phyloP scores from a whole-genome alignment of 2,888 invertebrate genomes.

The Diaperis boleti region DNA sequence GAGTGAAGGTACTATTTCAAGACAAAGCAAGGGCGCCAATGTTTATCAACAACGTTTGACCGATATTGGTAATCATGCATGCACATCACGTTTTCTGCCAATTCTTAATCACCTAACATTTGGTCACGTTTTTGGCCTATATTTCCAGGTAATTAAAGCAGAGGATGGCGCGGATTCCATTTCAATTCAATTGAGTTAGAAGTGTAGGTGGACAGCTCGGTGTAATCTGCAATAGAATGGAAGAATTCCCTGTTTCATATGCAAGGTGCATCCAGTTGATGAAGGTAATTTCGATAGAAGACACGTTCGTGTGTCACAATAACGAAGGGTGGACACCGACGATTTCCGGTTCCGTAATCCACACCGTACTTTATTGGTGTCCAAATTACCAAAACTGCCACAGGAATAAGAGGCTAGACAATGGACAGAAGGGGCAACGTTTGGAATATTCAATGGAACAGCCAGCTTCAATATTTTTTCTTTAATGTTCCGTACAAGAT shows the following conservation, averaged over 20 bases:
- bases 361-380: conserved; percentile 32
- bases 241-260: conserved; percentile 34
- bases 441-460: conserved; percentile 30
- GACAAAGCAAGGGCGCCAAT: conserved; percentile 24
- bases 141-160: conserved; percentile 13
- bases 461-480: conserved; percentile 10
- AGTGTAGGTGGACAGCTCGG: conserved; percentile 18
- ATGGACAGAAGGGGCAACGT: not conserved
- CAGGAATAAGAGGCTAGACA: conserved; percentile 17
- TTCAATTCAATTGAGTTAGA: conserved; percentile 11
- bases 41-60: conserved; percentile 28
- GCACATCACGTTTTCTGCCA: conserved; percentile 12
- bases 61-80: conserved; percentile 9
- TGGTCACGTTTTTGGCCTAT: conserved; percentile 17
- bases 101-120: conserved; percentile 10
- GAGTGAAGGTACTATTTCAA: conserved; percentile 46
- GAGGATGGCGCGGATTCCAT: not conserved
- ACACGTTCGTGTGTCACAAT: conserved; percentile 45
- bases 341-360: conserved; percentile 41
- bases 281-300: conserved; percentile 45
- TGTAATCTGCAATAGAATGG: conserved; percentile 21
- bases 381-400: conserved; percentile 34
- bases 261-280: conserved; percentile 42
- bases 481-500: conserved; percentile 14
- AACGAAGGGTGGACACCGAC: conserved; percentile 24